Base-by-base conservation (phyloP, 2,888 invertebrate species). In the Drosophila histrio region DNA sequence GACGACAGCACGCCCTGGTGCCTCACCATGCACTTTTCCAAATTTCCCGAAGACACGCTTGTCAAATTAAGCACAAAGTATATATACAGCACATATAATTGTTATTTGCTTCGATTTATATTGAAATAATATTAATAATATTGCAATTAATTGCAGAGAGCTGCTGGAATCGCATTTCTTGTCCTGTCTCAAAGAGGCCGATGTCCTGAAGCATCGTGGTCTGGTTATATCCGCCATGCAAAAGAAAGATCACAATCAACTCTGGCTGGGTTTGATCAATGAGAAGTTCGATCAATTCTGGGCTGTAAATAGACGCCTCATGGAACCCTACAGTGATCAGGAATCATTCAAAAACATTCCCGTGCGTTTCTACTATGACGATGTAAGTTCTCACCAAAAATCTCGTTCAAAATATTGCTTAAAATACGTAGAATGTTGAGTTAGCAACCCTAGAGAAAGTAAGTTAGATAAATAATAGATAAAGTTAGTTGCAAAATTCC, bases 231-330 rank as follows among this genome's bases (percentile, higher is more conserved):
- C 96, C 24, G 95, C 94, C 69, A 97, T 98, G 97, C 97, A 97
- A 89, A 97, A 98, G 89, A 98, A 98, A 90, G 99, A 99, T 88
- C 99, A 99, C 90, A 97, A 96, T 91, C 98, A 98, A 89, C 93
- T 99, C 11, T 99, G 99, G 99, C 93, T 96, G 46, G 99, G 99
- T 24, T 92, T 99, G 70, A 95, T 96, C 89, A 98, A 98, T 93
- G 98, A 99, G 91, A 98, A 98, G 92, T 99, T 99, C 93, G 99
- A 99, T 91, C 99, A 99, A 92, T 99, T 99, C 92, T 99, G 99
- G 99, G 96, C 97, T 2, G 96, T 99, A 9, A 99, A 99, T 91
- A 94, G 97, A 79, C 95, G 97, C 89, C 93, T 99, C 54, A 99
- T 99, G 99, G 98, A 98, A 90, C 93, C 95, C 0, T 94, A 94